These are phyloP conservation scores for Crematogaster levior DNA, from an alignment of 2,888 invertebrate genomes.

Conservation along the genomic window DNA sequence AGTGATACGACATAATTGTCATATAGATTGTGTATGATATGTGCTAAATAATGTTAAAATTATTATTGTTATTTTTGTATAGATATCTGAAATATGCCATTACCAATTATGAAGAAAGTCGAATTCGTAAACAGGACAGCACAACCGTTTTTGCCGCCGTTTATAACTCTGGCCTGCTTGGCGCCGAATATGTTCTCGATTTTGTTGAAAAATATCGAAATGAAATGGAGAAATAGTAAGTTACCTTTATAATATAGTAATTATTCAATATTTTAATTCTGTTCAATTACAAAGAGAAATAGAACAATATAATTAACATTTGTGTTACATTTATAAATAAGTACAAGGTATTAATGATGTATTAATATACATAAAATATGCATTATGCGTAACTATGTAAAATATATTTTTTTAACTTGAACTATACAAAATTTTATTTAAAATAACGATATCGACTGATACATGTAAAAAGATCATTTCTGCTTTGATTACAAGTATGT, in stretches of 20 bases:
- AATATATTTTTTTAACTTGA: neutral
- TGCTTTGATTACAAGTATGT: neutral
- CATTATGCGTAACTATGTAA: neutral
- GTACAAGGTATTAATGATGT: neutral
- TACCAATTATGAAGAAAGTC: constrained; percentile 77
- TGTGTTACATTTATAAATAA: neutral
- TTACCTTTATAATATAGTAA: constrained; percentile 25
- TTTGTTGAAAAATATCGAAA: constrained; percentile 71
- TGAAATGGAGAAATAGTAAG: constrained; percentile 75
- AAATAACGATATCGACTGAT: neutral
- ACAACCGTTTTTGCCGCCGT: constrained; percentile 82
- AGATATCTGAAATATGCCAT: constrained; percentile 87
- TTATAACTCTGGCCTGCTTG: constrained; percentile 77
- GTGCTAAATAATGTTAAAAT: neutral
- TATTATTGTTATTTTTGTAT: constrained; percentile 60
- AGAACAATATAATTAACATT: neutral
- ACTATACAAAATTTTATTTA: neutral
- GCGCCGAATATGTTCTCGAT: constrained; percentile 79
- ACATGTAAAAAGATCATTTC: neutral
- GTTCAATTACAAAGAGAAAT: neutral
- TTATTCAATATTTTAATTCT: neutral
- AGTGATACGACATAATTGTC: neutral
- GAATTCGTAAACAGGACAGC: constrained; percentile 85
- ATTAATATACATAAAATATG: neutral
- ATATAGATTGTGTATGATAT: neutral